Evolutionary conservation across 2,797 vertebrate species (phyloP).

Genomic region (Lutjanus argentimaculatus): DNA sequence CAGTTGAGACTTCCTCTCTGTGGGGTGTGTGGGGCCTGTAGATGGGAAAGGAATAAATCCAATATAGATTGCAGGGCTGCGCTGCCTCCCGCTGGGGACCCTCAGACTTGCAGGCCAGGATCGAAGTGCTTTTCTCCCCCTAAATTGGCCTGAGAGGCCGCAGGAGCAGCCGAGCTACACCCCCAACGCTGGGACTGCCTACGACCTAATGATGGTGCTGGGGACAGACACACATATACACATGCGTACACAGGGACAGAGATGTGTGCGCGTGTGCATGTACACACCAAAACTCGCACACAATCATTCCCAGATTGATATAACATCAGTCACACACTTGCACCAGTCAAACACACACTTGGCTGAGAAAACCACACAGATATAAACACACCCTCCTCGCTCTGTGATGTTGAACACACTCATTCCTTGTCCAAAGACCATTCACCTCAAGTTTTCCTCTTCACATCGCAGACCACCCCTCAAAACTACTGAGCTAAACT

Average conservation of each 20-base stretch:
- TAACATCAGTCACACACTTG: conserved; percentile 58
- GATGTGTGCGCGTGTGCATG: conserved; percentile 6
- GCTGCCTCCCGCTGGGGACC: conserved; percentile 84
- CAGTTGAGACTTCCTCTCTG: conserved; percentile 84
- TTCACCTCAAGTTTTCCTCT: conserved; percentile 77
- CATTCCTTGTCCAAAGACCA: conserved; percentile 68
- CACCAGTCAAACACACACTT: conserved; percentile 61
- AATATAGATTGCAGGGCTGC: conserved; percentile 89
- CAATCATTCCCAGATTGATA: conserved; percentile 65
- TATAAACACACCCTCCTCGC: conserved; percentile 66
- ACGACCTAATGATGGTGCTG: conserved; percentile 83
- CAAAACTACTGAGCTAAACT: conserved; percentile 64
- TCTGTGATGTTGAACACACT: conserved; percentile 65
- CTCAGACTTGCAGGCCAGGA: conserved; percentile 85
- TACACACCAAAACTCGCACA: conserved; percentile 47
- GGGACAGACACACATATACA: conserved; percentile 50
- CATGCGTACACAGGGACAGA: conserved; percentile 32
- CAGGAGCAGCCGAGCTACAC: conserved; percentile 72
- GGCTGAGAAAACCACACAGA: conserved; percentile 68
- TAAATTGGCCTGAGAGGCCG: conserved; percentile 83
- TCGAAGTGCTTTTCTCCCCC: conserved; percentile 85
- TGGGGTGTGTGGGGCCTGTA: conserved; percentile 83
- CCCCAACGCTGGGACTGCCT: conserved; percentile 73
- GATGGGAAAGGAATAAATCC: conserved; percentile 89
- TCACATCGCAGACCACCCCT: conserved; percentile 62